A percentile compares a stretch with the other conserved stretches of the same genome.
Evolutionary conservation across 2,888 invertebrate genomes (phyloP).

Genomic region (Drosophila leonis): DNA sequence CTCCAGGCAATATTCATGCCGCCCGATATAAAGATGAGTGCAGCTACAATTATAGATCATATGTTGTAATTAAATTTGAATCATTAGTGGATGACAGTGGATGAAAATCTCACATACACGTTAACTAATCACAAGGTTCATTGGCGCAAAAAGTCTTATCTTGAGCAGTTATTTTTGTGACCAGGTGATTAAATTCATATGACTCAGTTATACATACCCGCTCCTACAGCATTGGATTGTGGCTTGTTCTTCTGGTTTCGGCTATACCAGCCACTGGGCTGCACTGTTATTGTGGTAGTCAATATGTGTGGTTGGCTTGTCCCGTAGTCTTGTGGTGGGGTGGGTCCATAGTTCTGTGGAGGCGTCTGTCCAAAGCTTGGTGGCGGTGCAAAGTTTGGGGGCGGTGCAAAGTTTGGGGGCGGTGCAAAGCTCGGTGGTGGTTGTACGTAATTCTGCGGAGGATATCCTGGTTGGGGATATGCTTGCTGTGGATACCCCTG

Average conservation of each 20-base stretch:
- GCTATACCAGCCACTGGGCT: constrained; percentile 44
- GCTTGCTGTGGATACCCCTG: constrained; percentile 31
- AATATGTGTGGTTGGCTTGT: constrained; percentile 18
- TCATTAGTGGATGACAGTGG: neutral
- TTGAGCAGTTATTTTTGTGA: constrained; percentile 13
- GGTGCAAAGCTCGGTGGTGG: constrained; percentile 8
- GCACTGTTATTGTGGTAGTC: constrained; percentile 6
- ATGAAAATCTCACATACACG: neutral
- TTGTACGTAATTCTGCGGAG: constrained; percentile 5
- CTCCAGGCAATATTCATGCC: constrained; percentile 81
- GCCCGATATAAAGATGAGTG: constrained; percentile 72
- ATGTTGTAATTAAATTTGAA: neutral
- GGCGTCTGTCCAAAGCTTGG: constrained; percentile 23
- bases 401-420: constrained; percentile 10
- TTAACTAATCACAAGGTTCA: neutral
- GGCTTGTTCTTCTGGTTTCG: constrained; percentile 57
- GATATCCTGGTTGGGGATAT: constrained; percentile 26
- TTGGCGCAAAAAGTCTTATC: constrained; percentile 35
- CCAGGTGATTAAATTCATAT: constrained; percentile 26
- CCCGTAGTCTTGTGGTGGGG: constrained; percentile 29
- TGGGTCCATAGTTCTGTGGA: constrained; percentile 23
- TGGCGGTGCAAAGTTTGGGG: constrained; percentile 1
- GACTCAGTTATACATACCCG: constrained; percentile 46
- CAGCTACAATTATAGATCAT: constrained; percentile 48
- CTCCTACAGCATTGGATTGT: constrained; percentile 52